Conservation (phyloP, 1,140 invertebrate species). For the Drosophila novamexicana region DNA sequence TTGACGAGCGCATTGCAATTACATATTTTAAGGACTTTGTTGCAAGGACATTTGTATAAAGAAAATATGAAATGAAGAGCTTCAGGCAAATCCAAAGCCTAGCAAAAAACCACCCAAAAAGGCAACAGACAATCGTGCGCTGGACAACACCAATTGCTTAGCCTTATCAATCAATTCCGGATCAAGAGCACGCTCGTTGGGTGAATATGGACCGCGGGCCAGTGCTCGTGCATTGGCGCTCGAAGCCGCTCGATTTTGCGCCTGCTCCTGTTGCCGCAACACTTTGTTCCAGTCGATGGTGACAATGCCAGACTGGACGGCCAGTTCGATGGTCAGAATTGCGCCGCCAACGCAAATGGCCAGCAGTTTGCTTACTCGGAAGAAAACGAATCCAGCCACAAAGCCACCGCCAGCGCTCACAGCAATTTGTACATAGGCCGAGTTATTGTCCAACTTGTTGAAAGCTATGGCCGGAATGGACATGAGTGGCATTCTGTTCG, state of each 20-base stretch:
- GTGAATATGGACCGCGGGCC: background rate
- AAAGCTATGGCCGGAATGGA: slow-evolving; percentile 20
- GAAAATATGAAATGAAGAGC: background rate
- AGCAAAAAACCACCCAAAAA: slow-evolving; percentile 56
- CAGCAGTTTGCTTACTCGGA: slow-evolving; percentile 47
- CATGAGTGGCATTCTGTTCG: slow-evolving; percentile 11
- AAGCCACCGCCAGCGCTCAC: slow-evolving; percentile 40
- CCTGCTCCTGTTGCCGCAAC: background rate
- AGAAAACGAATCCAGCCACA: slow-evolving; percentile 33
- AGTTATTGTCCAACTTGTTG: slow-evolving; percentile 19
- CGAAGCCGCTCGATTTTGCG: too few species aligned
- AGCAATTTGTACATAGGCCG: slow-evolving; percentile 54
- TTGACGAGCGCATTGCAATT: slow-evolving; percentile 26
- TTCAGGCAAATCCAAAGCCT: slow-evolving; percentile 55
- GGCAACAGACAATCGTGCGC: slow-evolving; percentile 35
- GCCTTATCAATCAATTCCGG: slow-evolving; percentile 11
- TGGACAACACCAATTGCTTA: slow-evolving; percentile 6
- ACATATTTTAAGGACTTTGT: background rate
- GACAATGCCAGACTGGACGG: slow-evolving; percentile 28
- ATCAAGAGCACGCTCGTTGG: background rate
- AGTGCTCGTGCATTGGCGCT: background rate
- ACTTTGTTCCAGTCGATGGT: slow-evolving; percentile 12
- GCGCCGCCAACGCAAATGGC: slow-evolving; percentile 28
- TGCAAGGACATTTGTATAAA: background rate
- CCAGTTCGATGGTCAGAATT: slow-evolving; percentile 38